Base-by-base conservation (phyloP, 2,888 invertebrate genomes). In the Tubulanus polymorphus region DNA sequence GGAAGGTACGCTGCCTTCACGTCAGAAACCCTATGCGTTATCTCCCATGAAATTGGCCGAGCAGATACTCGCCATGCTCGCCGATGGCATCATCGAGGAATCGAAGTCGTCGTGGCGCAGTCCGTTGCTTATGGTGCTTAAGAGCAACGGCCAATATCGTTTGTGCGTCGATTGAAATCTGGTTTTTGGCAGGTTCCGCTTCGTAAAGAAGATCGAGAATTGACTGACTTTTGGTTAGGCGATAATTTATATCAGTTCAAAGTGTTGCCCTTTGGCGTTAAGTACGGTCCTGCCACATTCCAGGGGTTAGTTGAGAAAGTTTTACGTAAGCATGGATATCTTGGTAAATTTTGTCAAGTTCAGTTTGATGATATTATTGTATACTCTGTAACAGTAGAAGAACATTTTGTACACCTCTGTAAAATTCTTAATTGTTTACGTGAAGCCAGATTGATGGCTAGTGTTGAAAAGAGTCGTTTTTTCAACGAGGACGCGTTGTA, bases 251-350 rank as follows among this genome's bases (percentile, higher is more conserved):
- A 37, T 37, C 46, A 51, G 18, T 56, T 54, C 27, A 45, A 51
- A 28, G 54, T 59, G 3, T 51, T 54, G 54, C 37, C 54, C 2
- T 54, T 59, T 41, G 56, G 53, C 12, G 49, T 56, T 47, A 59
- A 51, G 29, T 55, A 59, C 37, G 12, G 51, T 15, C 23, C 29
- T 1, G 53, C 51, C 3, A 53, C 53, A 2, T 59, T 51, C n/a
- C 52, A 28, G 5, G 30, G 55, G 20, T 3, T 59, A 28, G 50
- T 59, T 48, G 25, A 41, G 29, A n/a, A n/a, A n/a, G n/a, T n/a
- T n/a, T n/a, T n/a, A n/a, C n/a, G n/a, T n/a, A n/a, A n/a, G n/a
- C n/a, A n/a, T n/a, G n/a, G n/a, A n/a, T n/a, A n/a, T n/a, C n/a
- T n/a, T n/a, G n/a, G n/a, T n/a, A n/a, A n/a, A n/a, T n/a, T n/a